These are phyloP conservation scores for Protonibea diacanthus DNA, from an alignment of 2,797 vertebrate genomes.

Conservation along the genomic window DNA sequence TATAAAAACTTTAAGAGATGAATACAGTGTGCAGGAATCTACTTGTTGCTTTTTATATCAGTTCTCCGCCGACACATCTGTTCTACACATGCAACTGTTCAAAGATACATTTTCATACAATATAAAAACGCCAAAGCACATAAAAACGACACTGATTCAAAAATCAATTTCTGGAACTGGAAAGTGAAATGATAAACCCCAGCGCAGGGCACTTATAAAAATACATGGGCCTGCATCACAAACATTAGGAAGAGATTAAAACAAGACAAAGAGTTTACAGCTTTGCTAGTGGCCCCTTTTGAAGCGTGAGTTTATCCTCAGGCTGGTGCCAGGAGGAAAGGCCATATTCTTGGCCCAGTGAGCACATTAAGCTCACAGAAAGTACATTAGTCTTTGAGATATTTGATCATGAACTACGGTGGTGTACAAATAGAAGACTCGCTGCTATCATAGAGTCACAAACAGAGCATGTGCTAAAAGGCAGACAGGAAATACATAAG, in stretches of 20 bases:
- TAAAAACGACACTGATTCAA: neutral
- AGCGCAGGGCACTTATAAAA: neutral
- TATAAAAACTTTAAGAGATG: conserved; percentile 4
- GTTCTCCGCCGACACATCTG: conserved; percentile 13
- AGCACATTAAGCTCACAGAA: conserved; percentile 4
- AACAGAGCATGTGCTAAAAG: neutral
- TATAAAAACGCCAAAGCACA: conserved; percentile 4
- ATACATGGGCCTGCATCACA: neutral
- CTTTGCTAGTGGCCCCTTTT: neutral
- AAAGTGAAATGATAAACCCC: neutral
- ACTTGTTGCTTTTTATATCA: conserved; percentile 2
- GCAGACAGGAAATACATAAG: neutral
- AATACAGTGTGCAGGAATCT: conserved; percentile 3
- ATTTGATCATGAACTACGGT: neutral
- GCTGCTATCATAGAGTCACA: neutral
- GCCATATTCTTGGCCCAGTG: neutral
- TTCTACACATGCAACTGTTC: conserved; percentile 13
- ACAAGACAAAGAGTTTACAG: neutral
- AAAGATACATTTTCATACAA: neutral
- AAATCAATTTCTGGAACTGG: no score
- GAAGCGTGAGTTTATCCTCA: neutral
- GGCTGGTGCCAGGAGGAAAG: neutral
- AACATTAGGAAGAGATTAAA: neutral
- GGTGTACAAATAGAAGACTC: neutral
- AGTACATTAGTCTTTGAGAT: neutral